phyloP scores from a whole-genome alignment of 1,140 invertebrate species.

The Wasmannia auropunctata region DNA sequence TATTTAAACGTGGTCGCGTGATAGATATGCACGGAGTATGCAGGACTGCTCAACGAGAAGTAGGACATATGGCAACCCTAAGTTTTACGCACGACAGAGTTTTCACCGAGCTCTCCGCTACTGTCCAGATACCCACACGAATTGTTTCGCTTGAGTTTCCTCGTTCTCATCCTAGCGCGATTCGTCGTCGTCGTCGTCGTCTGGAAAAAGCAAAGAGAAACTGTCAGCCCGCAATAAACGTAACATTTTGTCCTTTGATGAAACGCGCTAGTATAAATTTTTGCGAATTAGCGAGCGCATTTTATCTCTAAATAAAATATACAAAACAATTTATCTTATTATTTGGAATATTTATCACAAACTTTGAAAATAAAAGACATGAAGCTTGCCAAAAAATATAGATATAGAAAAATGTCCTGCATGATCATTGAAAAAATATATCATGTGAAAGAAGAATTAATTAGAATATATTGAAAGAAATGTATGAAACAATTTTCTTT shows the following conservation, averaged over 20 bases:
- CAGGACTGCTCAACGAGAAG: background rate
- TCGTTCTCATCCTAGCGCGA: background rate
- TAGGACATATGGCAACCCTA: background rate
- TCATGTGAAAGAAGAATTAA: background rate
- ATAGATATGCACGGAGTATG: no score
- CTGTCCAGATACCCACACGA: background rate
- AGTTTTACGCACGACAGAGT: conserved; percentile 20
- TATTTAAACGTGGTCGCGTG: background rate
- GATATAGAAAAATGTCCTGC: background rate
- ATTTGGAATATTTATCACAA: background rate
- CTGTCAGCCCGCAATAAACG: background rate
- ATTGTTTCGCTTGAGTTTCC: conserved; percentile 18
- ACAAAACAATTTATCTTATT: background rate
- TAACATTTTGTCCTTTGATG: background rate
- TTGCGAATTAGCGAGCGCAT: background rate
- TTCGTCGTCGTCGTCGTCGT: background rate
- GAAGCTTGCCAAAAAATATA: background rate
- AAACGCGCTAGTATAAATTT: background rate
- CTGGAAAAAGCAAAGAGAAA: conserved; percentile 40
- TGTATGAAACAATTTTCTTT: background rate
- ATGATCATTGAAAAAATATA: background rate
- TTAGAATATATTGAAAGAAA: background rate
- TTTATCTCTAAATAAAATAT: background rate
- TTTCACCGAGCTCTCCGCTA: background rate
- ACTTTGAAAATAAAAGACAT: background rate